These are phyloP conservation scores for Altica lythri DNA, from an alignment of 2,888 invertebrate species.

Conservation along the genomic window DNA sequence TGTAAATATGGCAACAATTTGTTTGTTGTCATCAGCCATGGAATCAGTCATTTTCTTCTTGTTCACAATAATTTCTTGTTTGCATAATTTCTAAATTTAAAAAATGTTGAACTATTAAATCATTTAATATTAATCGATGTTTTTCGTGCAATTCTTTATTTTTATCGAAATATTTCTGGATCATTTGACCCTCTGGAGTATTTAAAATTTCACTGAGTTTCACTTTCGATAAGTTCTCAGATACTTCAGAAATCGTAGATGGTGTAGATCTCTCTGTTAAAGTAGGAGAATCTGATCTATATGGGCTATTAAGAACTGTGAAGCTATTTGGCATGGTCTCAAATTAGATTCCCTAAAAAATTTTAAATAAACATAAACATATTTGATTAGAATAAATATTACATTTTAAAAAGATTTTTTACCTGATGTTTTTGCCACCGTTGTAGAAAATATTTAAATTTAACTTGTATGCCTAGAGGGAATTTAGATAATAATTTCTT, in stretches of 20 bases:
- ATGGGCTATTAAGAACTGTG: too few relatives aligned
- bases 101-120: neutral
- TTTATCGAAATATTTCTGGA: neutral
- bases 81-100: too few relatives aligned
- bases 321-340: too few relatives aligned
- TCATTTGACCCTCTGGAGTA: neutral
- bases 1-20: neutral
- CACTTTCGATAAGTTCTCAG: neutral
- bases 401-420: neutral
- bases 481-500: neutral
- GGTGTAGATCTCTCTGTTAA: too few relatives aligned
- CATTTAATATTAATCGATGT: neutral
- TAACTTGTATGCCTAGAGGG: slow-evolving; percentile 1
- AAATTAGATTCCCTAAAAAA: too few relatives aligned
- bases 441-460: neutral
- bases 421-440: neutral
- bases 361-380: neutral
- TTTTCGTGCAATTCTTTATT: neutral
- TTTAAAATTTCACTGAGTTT: neutral
- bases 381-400: neutral
- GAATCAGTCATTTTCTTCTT: neutral
- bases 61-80: too few relatives aligned
- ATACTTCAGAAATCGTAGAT: neutral
- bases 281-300: too few relatives aligned
- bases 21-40: neutral